Evolutionary conservation across 2,888 invertebrate genomes (phyloP).

Genomic region (Polydrusus tereticollis): DNA sequence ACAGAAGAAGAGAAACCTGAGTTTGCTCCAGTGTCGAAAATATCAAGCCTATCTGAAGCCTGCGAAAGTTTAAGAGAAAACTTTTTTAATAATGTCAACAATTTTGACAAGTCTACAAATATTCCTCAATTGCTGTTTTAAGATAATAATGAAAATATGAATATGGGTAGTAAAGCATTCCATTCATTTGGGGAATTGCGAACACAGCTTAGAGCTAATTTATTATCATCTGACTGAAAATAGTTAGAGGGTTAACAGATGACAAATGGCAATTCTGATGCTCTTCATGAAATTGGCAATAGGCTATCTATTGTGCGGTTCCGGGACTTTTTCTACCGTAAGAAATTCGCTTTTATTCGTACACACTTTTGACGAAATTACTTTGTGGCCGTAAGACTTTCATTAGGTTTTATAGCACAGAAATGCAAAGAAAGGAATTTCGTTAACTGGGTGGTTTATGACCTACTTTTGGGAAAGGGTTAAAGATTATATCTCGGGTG

Average conservation of each 20-base stretch:
- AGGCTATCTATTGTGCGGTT: slow-evolving; percentile 19
- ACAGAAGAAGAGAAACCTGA: no score
- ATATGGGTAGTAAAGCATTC: no score
- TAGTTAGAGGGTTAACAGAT: slow-evolving; percentile 18
- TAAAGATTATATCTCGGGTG: slow-evolving; percentile 1
- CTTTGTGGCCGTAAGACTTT: neutral
- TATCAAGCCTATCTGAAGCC: no score
- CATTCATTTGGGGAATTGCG: neutral
- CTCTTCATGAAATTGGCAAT: slow-evolving; percentile 22
- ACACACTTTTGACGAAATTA: slow-evolving; percentile 6
- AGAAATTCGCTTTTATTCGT: slow-evolving; percentile 1
- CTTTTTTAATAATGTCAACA: no score
- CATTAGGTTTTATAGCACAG: neutral
- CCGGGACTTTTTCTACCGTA: slow-evolving; percentile 17
- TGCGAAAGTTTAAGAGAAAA: no score
- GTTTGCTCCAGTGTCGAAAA: no score
- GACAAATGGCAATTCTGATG: slow-evolving; percentile 22
- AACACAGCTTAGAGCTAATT: slow-evolving; percentile 1
- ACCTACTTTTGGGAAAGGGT: slow-evolving; percentile 40
- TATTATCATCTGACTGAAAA: slow-evolving; percentile 10
- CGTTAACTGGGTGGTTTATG: slow-evolving; percentile 28
- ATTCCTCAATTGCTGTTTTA: no score
- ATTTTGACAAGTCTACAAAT: no score
- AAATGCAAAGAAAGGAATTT: neutral
- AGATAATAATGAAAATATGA: no score